A percentile compares a stretch with the other conserved stretches of the same genome.
phyloP scores from a whole-genome alignment of 2,888 invertebrate genomes.

The Macrophya annulata region DNA sequence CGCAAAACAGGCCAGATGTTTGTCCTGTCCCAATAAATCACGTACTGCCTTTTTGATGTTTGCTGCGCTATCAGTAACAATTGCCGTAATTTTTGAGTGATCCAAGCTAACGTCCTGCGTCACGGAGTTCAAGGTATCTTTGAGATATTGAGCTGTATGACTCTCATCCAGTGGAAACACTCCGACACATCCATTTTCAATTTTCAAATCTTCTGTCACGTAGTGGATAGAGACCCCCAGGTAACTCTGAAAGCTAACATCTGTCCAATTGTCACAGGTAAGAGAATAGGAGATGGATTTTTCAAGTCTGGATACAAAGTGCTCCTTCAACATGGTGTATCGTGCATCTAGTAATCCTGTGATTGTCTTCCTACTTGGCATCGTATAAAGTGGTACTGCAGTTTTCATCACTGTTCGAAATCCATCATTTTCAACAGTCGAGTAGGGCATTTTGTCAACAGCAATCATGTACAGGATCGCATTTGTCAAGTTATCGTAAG shows the following conservation, averaged over 20 bases:
- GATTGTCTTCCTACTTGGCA: conserved; percentile 50
- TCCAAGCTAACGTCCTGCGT: conserved; percentile 58
- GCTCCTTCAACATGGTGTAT: conserved; percentile 27
- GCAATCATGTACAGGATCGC: conserved; percentile 49
- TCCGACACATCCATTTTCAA: conserved; percentile 60
- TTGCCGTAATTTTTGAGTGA: conserved; percentile 56
- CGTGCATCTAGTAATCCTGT: conserved; percentile 32
- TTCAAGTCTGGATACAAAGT: conserved; percentile 42
- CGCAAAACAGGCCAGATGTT: conserved; percentile 61
- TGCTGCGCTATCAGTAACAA: conserved; percentile 61
- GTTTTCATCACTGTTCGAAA: conserved; percentile 47
- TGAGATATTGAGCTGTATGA: conserved; percentile 62
- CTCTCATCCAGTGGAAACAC: conserved; percentile 60
- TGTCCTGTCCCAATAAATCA: conserved; percentile 55
- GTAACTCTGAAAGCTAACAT: conserved; percentile 59
- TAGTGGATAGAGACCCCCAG: conserved; percentile 62
- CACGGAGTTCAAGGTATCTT: conserved; percentile 49
- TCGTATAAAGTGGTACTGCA: conserved; percentile 26
- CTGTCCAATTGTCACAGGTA: conserved; percentile 62
- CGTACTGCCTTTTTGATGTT: conserved; percentile 59
- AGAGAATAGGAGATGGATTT: conserved; percentile 52
- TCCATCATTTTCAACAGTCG: conserved; percentile 46
- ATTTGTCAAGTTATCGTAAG: conserved; percentile 24
- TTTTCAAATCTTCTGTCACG: conserved; percentile 54
- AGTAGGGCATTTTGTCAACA: conserved; percentile 43